Evolutionary conservation across 1,140 invertebrate genomes (phyloP).

Genomic region (Aphaenogaster rudis): DNA sequence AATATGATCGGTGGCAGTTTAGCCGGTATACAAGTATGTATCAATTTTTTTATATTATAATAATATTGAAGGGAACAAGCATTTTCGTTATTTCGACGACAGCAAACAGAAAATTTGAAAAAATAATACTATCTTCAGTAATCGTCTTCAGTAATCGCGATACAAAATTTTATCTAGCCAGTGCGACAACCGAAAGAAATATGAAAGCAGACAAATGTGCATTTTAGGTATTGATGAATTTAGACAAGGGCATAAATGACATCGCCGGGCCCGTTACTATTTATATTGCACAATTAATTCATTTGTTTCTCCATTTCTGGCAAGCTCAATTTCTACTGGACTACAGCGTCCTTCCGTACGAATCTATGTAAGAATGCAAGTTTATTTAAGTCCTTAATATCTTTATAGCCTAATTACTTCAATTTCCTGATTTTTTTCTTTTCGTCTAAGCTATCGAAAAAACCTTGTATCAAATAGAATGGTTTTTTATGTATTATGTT

Average conservation of each 20-base stretch:
- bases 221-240: constrained; percentile 34
- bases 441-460: background rate
- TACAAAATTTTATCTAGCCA: background rate
- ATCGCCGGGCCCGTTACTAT: background rate
- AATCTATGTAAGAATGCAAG: constrained; percentile 57
- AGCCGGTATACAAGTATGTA: too few species aligned
- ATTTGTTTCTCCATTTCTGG: constrained; percentile 36
- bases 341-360: constrained; percentile 75
- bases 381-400: background rate
- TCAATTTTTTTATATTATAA: too few species aligned
- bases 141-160: background rate
- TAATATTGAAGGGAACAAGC: background rate
- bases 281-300: background rate
- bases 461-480: background rate
- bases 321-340: constrained; percentile 72
- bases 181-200: background rate
- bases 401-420: background rate
- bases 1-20: too few species aligned
- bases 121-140: background rate
- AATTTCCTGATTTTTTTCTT: background rate
- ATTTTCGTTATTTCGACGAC: background rate
- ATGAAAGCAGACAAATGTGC: background rate
- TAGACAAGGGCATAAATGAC: background rate
- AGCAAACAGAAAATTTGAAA: background rate
- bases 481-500: too few species aligned